phyloP scores from a whole-genome alignment of 2,113 vertebrate genomes.

The Phycodurus eques region DNA sequence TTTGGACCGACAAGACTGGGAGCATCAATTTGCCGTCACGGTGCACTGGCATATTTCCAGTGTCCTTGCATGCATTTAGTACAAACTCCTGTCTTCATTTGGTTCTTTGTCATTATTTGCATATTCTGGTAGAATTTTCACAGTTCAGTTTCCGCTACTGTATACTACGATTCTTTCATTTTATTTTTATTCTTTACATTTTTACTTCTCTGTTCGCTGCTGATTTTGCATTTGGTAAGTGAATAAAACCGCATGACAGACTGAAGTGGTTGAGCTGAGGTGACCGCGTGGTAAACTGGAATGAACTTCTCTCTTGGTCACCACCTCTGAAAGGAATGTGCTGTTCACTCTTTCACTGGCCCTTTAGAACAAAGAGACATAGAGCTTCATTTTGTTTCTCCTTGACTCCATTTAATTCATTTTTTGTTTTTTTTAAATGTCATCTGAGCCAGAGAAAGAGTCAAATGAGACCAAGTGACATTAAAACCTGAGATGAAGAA shows the following conservation, averaged over 20 bases:
- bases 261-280: slow-evolving; percentile 76
- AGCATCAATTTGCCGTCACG: not conserved
- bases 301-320: slow-evolving; percentile 65
- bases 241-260: slow-evolving; percentile 78
- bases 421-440: slow-evolving; percentile 8
- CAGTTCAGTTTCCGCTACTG: slow-evolving; percentile 27
- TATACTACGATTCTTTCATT: slow-evolving; percentile 42
- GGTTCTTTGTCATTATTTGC: slow-evolving; percentile 24
- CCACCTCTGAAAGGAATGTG: slow-evolving; percentile 58
- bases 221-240: slow-evolving; percentile 84
- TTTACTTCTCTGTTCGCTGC: slow-evolving; percentile 79
- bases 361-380: slow-evolving; percentile 17
- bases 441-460: slow-evolving; percentile 71
- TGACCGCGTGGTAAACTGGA: slow-evolving; percentile 48
- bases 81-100: slow-evolving; percentile 17
- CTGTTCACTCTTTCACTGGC: slow-evolving; percentile 77
- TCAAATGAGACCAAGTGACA: slow-evolving; percentile 42
- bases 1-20: not conserved
- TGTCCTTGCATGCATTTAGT: slow-evolving; percentile 25
- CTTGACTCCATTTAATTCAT: not conserved
- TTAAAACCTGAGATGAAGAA: slow-evolving; percentile 20
- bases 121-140: slow-evolving; percentile 16
- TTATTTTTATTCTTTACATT: slow-evolving; percentile 73
- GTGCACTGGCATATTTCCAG: not conserved
- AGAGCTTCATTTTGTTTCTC: slow-evolving; percentile 4